Evolutionary conservation across 2,797 vertebrate species (phyloP).

Genomic region (Parambassis ranga): DNA sequence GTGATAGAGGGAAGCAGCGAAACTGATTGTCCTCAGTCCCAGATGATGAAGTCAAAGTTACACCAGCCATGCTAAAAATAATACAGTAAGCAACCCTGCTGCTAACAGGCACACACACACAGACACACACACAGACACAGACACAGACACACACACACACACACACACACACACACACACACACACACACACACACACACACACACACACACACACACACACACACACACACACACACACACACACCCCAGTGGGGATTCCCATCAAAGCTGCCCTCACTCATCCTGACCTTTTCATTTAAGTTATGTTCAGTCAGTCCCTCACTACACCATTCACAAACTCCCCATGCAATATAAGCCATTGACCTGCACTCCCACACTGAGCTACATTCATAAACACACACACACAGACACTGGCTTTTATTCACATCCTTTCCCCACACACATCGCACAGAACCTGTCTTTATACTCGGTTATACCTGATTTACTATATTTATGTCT

Average conservation of each 20-base stretch:
- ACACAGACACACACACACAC: neutral
- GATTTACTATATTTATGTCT: neutral
- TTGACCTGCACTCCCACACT: neutral
- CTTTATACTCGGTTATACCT: neutral
- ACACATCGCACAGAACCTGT: neutral
- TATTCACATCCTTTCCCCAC: neutral
- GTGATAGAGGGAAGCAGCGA: slow-evolving; percentile 7
- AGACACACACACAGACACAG: neutral
- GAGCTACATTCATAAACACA: neutral
- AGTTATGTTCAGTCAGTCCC: slow-evolving; percentile 26
- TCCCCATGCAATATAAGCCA: slow-evolving; percentile 5
- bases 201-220: neutral
- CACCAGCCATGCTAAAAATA: slow-evolving; percentile 58
- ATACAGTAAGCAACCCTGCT: slow-evolving; percentile 22
- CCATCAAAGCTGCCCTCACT: slow-evolving; percentile 68
- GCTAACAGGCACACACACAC: slow-evolving; percentile 3
- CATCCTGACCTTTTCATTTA: slow-evolving; percentile 65
- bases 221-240: neutral
- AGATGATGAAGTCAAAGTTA: slow-evolving; percentile 53
- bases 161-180: neutral
- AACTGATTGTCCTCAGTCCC: slow-evolving; percentile 29
- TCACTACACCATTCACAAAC: slow-evolving; percentile 24
- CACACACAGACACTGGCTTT: neutral
- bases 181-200: slow-evolving; percentile 1
- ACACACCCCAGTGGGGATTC: slow-evolving; percentile 40